These are phyloP conservation scores for Aurelia aurita complex sp. Pacific DNA, from an alignment of 30 jellyfish, hydroid and myxozoan genomes.

Conservation along the genomic window DNA sequence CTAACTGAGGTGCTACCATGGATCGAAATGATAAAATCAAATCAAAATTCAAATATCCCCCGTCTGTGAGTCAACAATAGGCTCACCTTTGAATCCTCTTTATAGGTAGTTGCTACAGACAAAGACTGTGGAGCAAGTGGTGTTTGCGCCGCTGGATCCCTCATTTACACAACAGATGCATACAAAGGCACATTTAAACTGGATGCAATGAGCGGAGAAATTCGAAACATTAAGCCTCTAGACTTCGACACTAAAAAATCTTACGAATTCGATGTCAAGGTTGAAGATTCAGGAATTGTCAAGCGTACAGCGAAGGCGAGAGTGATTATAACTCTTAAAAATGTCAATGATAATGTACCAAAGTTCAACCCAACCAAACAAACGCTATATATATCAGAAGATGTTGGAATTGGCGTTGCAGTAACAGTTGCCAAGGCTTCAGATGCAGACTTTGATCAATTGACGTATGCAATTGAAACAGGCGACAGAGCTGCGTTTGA, in stretches of 20 bases:
- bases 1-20: too few species aligned
- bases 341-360: slow-evolving; percentile 92
- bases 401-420: slow-evolving; percentile 38
- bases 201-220: slow-evolving; percentile 90
- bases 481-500: slow-evolving; percentile 36
- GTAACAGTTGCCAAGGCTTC: slow-evolving; percentile 64
- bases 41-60: too few species aligned
- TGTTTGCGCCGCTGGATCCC: slow-evolving; percentile 89
- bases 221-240: slow-evolving; percentile 76
- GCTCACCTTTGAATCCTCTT: neutral
- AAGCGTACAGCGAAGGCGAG: slow-evolving; percentile 81
- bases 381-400: slow-evolving; percentile 59
- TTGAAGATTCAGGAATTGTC: slow-evolving; percentile 75
- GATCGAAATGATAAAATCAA: too few species aligned
- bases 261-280: slow-evolving; percentile 85
- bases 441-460: slow-evolving; percentile 63
- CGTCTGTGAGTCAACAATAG: too few species aligned
- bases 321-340: slow-evolving; percentile 63
- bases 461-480: slow-evolving; percentile 53
- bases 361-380: slow-evolving; percentile 62
- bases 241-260: slow-evolving; percentile 77
- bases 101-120: slow-evolving; percentile 85
- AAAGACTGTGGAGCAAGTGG: slow-evolving; percentile 83
- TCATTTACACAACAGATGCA: slow-evolving; percentile 70
- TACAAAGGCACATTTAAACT: slow-evolving; percentile 77